phyloP scores from a whole-genome alignment of 2,113 vertebrate species.

The Manacus vitellinus region DNA sequence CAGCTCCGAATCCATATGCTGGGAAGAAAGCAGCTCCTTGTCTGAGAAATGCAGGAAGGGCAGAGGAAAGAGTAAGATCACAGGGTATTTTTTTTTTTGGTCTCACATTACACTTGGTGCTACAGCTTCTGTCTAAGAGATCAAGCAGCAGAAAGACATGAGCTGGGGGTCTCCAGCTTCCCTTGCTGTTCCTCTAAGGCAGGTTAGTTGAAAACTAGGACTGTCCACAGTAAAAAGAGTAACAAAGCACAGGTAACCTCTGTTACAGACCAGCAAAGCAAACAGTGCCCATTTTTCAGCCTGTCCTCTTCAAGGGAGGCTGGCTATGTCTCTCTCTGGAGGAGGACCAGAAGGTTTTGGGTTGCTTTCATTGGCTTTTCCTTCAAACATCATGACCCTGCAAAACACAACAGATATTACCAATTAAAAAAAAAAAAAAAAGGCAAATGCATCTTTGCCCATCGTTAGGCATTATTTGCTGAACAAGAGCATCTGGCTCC shows the following conservation, averaged over 20 bases:
- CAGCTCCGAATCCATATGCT: background rate
- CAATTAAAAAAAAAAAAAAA: background rate
- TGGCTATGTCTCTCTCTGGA: constrained; percentile 94
- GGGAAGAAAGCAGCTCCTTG: background rate
- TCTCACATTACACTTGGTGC: constrained; percentile 16
- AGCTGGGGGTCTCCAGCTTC: constrained; percentile 32
- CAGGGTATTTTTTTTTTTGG: background rate
- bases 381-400: constrained; percentile 97
- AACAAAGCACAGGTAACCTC: constrained; percentile 23
- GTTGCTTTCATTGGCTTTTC: constrained; percentile 85
- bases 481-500: background rate
- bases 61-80: background rate
- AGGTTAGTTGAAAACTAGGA: constrained; percentile 66
- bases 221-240: constrained; percentile 29
- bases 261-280: constrained; percentile 42
- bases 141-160: background rate
- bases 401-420: background rate
- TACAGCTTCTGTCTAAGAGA: constrained; percentile 28
- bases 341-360: constrained; percentile 86
- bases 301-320: constrained; percentile 84
- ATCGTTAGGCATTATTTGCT: background rate
- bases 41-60: background rate
- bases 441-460: background rate
- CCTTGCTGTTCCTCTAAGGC: constrained; percentile 66
- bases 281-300: background rate